These are phyloP conservation scores for Pseudomyrmex concolor DNA, from an alignment of 1,140 invertebrate genomes.

Conservation along the genomic window DNA sequence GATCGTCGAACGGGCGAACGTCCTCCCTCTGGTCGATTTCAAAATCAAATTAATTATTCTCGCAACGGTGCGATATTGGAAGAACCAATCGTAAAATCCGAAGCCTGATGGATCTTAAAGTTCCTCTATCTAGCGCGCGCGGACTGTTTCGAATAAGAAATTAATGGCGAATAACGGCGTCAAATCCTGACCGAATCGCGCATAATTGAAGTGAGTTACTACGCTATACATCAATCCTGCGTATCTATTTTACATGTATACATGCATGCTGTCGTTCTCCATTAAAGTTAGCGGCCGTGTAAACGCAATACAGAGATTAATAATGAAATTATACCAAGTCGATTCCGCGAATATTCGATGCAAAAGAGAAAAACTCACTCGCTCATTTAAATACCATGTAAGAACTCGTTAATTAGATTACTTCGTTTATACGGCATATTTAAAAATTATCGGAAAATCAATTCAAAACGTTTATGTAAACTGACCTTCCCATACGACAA, in stretches of 20 bases:
- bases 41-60: constrained; percentile 73
- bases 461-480: too few species aligned
- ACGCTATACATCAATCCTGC: constrained; percentile 33
- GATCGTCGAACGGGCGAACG: constrained; percentile 19
- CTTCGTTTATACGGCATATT: constrained; percentile 75
- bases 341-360: constrained; percentile 71
- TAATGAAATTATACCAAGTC: constrained; percentile 81
- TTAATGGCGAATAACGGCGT: constrained; percentile 73
- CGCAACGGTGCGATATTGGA: constrained; percentile 68
- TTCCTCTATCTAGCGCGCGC: constrained; percentile 31
- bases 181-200: constrained; percentile 72
- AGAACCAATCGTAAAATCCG: constrained; percentile 71
- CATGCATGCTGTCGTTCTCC: background rate
- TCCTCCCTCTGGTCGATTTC: constrained; percentile 54
- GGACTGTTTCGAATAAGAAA: constrained; percentile 74
- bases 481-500: background rate
- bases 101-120: constrained; percentile 71
- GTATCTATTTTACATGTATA: constrained; percentile 43
- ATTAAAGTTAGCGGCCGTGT: constrained; percentile 14
- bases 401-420: constrained; percentile 75
- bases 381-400: constrained; percentile 80
- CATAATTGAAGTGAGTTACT: constrained; percentile 70
- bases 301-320: constrained; percentile 78
- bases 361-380: constrained; percentile 67
- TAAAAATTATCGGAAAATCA: constrained; percentile 52